A percentile compares a stretch with the other conserved stretches of the same genome.
Conservation (phyloP, 2,113 vertebrate species). For the Pelusios castaneus region DNA sequence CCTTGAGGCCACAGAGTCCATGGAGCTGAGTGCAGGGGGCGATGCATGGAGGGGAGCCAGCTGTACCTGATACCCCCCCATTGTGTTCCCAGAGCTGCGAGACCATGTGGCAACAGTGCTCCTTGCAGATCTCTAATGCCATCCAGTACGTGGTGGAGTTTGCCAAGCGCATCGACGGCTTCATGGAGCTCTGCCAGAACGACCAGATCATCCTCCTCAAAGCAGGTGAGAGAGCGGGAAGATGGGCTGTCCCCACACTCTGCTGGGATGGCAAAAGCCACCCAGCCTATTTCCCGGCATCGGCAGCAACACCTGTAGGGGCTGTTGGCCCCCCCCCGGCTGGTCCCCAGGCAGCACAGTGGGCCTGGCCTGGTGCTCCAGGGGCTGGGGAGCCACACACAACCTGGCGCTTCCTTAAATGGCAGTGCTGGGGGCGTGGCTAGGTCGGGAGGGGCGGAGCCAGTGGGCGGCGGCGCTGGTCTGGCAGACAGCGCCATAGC, state of each 20-base stretch:
- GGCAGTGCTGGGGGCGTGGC: neutral
- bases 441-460: no score
- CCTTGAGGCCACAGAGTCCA: rapidly evolving
- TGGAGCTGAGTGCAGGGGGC: rapidly evolving
- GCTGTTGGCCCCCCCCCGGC: neutral
- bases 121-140: constrained; percentile 89
- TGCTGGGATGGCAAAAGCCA: neutral
- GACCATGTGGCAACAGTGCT: constrained; percentile 90
- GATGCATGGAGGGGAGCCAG: rapidly evolving
- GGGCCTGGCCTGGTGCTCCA: neutral
- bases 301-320: no score
- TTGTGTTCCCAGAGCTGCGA: constrained; percentile 81
- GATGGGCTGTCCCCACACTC: neutral
- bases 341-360: no score
- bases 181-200: constrained; percentile 94
- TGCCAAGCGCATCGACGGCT: constrained; percentile 90
- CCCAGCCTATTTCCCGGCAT: neutral
- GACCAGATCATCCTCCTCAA: constrained; percentile 96
- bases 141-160: constrained; percentile 95
- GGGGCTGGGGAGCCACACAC: neutral
- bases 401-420: neutral
- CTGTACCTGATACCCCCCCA: rapidly evolving
- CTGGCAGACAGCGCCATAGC: neutral
- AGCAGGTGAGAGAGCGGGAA: constrained; percentile 81
- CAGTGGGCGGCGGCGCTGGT: neutral